phyloP scores from a whole-genome alignment of 1,140 invertebrate species.

The Drosophila sp. region DNA sequence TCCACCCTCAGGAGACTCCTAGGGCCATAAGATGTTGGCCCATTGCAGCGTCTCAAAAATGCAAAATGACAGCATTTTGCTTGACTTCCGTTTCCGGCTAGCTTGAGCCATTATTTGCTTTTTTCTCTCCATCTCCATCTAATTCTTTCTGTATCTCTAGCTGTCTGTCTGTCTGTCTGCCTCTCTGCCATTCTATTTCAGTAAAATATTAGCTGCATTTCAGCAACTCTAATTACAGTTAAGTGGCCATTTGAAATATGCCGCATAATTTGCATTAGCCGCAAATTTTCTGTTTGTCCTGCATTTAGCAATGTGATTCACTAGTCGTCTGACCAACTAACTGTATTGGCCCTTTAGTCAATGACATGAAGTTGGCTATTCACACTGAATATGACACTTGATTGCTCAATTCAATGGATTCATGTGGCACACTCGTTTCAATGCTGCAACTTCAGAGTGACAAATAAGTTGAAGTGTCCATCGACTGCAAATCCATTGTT shows the following conservation, averaged over 20 bases:
- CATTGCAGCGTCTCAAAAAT: conserved; percentile 47
- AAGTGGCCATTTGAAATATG: conserved; percentile 54
- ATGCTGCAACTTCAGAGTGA: conserved; percentile 25
- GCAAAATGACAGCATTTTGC: conserved; percentile 70
- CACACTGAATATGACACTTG: conserved; percentile 2
- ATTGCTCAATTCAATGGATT: conserved; percentile 13
- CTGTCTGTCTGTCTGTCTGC: background rate
- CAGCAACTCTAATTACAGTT: conserved; percentile 61
- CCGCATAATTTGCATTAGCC: conserved; percentile 49
- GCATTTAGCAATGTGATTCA: conserved; percentile 1
- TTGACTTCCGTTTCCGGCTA: conserved; percentile 67
- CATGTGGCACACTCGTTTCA: conserved; percentile 1
- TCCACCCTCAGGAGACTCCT: conserved; percentile 28
- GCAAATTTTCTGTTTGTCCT: conserved; percentile 32
- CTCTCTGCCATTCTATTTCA: conserved; percentile 2
- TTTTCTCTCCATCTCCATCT: conserved; percentile 1
- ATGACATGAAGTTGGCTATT: background rate
- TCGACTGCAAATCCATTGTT: background rate
- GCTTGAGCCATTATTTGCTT: conserved; percentile 53
- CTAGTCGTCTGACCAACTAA: background rate
- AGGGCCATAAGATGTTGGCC: background rate
- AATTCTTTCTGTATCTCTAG: background rate
- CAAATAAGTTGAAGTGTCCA: conserved; percentile 16
- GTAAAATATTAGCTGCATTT: conserved; percentile 60
- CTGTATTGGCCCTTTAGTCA: background rate